Percentiles rank a stretch among this genome's conserved stretches.
These are phyloP conservation scores for Xenops minutus DNA, from an alignment of 2,797 vertebrate genomes.

Conservation along the genomic window DNA sequence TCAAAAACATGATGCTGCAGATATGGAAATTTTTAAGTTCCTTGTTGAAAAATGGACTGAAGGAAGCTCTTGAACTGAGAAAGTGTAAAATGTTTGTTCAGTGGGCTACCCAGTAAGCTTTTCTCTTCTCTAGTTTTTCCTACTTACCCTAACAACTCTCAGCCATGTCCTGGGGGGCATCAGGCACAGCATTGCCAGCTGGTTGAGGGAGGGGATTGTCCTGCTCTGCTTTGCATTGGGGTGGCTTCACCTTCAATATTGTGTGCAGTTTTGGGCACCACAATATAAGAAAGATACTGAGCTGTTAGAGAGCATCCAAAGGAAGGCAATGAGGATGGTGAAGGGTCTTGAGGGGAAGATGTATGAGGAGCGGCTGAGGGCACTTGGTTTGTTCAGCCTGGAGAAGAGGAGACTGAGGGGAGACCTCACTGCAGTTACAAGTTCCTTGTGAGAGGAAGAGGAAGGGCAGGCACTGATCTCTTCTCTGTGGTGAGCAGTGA, in stretches of 20 bases:
- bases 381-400: not conserved
- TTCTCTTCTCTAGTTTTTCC: not conserved
- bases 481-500: not conserved
- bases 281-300: not conserved
- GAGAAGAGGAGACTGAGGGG: not conserved
- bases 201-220: not conserved
- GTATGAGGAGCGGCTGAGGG: not conserved
- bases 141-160: not conserved
- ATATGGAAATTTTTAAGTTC: not conserved
- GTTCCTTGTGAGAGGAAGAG: not conserved
- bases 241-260: not conserved
- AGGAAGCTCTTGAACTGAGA: not conserved
- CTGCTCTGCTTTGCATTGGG: not conserved
- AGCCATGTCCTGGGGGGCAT: not conserved
- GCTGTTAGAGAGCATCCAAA: not conserved
- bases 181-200: not conserved
- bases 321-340: not conserved
- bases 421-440: not conserved
- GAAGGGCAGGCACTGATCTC: not conserved
- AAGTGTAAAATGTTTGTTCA: not conserved
- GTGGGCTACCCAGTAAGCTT: not conserved
- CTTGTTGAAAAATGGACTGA: not conserved
- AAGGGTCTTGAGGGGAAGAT: not conserved
- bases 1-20: not conserved
- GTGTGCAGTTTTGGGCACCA: not conserved